These are phyloP conservation scores for Salpingus planirostris DNA, from an alignment of 2,888 invertebrate species.

Conservation along the genomic window DNA sequence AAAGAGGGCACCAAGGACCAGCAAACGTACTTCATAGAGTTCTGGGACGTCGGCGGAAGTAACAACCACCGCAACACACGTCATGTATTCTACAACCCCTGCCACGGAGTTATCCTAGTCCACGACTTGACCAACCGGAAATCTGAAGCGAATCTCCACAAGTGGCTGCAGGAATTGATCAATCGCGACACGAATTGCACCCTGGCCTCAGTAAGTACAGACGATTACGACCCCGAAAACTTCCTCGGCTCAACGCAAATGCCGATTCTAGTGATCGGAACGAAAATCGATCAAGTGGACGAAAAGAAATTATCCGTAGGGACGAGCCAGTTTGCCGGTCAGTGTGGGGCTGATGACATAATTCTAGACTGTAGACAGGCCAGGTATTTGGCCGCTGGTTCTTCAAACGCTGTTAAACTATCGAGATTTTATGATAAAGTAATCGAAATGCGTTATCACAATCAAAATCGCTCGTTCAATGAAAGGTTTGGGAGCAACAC, in stretches of 20 bases:
- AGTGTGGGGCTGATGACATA: constrained; percentile 91
- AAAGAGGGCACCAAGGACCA: constrained; percentile 90
- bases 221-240: constrained; percentile 77
- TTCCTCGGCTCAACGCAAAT: constrained; percentile 80
- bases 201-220: constrained; percentile 36
- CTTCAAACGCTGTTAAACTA: constrained; percentile 88
- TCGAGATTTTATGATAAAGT: constrained; percentile 91
- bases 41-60: constrained; percentile 97
- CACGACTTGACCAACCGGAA: constrained; percentile 96
- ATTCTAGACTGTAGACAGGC: constrained; percentile 66
- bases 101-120: constrained; percentile 90
- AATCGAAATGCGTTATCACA: constrained; percentile 47
- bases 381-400: constrained; percentile 85
- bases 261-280: constrained; percentile 90
- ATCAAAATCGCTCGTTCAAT: constrained; percentile 30
- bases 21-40: constrained; percentile 84
- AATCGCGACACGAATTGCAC: constrained; percentile 54
- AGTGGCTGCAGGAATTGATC: constrained; percentile 88
- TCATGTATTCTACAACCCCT: constrained; percentile 86
- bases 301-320: constrained; percentile 50
- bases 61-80: constrained; percentile 88
- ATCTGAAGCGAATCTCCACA: constrained; percentile 85
- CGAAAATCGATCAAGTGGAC: constrained; percentile 81
- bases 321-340: constrained; percentile 68
- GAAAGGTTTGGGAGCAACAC: constrained; percentile 33